Evolutionary conservation across 2,797 vertebrate species (phyloP).

Genomic region (Columba guinea): DNA sequence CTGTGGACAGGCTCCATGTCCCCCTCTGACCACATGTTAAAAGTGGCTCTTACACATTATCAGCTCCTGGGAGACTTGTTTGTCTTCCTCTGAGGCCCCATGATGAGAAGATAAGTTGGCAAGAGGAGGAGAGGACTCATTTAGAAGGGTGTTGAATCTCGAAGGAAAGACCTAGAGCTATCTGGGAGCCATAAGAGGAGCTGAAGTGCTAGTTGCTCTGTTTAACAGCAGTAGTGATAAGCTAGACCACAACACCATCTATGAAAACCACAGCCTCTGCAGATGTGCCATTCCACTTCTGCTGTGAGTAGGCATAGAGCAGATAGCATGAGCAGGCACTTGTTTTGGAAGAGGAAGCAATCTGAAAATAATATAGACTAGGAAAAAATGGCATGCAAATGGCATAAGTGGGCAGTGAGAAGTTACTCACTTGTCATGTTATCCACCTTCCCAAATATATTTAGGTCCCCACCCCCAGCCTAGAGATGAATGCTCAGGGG

Average conservation of each 20-base stretch:
- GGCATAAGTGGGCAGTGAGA: not conserved
- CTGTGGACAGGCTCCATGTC: not conserved
- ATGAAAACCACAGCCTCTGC: not conserved
- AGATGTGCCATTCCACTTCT: not conserved
- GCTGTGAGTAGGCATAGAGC: not conserved
- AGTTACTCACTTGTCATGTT: slow-evolving; percentile 5
- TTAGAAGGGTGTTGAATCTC: not conserved
- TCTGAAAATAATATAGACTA: not conserved
- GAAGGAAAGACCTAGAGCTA: not conserved
- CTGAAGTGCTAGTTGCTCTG: not conserved
- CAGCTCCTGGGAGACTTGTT: slow-evolving; percentile 23
- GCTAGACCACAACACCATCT: not conserved
- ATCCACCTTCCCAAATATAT: not conserved
- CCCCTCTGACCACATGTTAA: not conserved
- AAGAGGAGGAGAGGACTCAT: not conserved
- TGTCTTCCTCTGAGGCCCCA: not conserved
- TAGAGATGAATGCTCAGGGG: not conserved
- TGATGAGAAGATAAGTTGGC: not conserved
- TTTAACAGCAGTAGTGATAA: not conserved
- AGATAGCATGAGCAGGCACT: not conserved
- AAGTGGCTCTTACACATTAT: not conserved
- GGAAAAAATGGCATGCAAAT: not conserved
- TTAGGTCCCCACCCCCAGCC: not conserved
- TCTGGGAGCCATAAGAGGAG: not conserved
- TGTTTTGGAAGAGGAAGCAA: not conserved